A percentile compares a stretch with the other conserved stretches of the same genome.
Evolutionary conservation across 2,888 invertebrate species (phyloP).

Genomic region (Dynastes grantii): DNA sequence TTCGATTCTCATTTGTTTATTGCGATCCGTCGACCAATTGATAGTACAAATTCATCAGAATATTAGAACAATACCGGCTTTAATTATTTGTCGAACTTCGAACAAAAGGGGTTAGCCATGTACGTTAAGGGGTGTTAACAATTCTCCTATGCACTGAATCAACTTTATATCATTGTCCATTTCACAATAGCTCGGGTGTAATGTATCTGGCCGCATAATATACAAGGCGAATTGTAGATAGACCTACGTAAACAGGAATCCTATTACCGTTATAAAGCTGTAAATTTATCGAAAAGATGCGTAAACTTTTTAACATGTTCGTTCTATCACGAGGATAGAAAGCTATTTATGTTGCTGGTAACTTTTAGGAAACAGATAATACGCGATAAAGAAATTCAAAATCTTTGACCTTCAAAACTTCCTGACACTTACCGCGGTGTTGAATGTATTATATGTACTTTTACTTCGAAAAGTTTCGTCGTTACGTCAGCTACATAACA

Average conservation of each 20-base stretch:
- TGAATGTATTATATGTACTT: neutral
- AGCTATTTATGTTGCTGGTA: neutral
- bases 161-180: conserved; percentile 48
- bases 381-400: conserved; percentile 4
- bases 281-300: neutral
- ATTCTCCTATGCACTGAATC: conserved; percentile 48
- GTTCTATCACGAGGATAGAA: neutral
- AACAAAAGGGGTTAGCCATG: conserved; percentile 31
- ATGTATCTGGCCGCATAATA: conserved; percentile 36
- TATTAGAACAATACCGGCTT: conserved; percentile 49
- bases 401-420: conserved; percentile 16
- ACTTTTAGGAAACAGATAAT: neutral
- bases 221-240: conserved; percentile 31
- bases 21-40: conserved; percentile 39
- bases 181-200: conserved; percentile 32
- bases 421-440: neutral
- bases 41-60: conserved; percentile 45
- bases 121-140: conserved; percentile 25
- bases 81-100: conserved; percentile 50
- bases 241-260: neutral
- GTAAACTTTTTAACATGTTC: neutral
- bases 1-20: conserved; percentile 44
- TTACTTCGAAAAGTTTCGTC: neutral
- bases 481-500: neutral
- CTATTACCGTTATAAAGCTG: neutral